Evolutionary conservation across 2,113 vertebrate species (phyloP).

Genomic region (Peromyscus maniculatus): DNA sequence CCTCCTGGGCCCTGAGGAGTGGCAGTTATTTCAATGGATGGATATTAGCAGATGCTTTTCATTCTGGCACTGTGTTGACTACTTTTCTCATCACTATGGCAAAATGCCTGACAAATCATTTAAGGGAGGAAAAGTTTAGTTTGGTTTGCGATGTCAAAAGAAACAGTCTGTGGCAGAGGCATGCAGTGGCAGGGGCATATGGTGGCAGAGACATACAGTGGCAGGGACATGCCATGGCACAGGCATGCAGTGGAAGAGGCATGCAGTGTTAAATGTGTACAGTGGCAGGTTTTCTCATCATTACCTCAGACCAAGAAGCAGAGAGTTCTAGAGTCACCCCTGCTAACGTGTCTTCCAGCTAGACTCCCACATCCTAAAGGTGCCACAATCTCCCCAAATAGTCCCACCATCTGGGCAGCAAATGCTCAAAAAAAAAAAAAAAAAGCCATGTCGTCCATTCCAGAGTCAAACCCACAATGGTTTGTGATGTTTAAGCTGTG

Average conservation of each 20-base stretch:
- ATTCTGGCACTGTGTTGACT: not conserved
- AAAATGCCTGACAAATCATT: not conserved
- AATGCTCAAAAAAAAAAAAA: not conserved
- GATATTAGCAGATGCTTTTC: constrained; percentile 12
- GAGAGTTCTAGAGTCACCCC: not conserved
- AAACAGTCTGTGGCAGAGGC: too few species aligned
- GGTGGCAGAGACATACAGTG: too few species aligned
- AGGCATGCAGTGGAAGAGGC: not conserved
- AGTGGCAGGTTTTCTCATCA: not conserved
- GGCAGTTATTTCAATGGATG: not conserved
- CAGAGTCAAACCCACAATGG: not conserved
- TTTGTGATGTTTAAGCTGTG: not conserved
- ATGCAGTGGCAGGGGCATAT: not conserved
- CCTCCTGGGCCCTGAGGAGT: not conserved
- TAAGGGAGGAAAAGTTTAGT: not conserved
- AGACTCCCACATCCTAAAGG: not conserved
- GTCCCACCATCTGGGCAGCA: not conserved
- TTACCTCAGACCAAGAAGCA: not conserved
- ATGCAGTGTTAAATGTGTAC: too few species aligned
- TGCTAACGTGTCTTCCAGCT: not conserved
- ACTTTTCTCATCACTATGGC: too few species aligned
- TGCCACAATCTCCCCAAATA: not conserved
- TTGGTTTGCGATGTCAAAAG: not conserved
- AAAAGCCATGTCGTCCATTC: too few species aligned
- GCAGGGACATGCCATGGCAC: not conserved